These are phyloP conservation scores for Centropristis striata DNA, from an alignment of 2,113 vertebrate genomes.

Conservation along the genomic window DNA sequence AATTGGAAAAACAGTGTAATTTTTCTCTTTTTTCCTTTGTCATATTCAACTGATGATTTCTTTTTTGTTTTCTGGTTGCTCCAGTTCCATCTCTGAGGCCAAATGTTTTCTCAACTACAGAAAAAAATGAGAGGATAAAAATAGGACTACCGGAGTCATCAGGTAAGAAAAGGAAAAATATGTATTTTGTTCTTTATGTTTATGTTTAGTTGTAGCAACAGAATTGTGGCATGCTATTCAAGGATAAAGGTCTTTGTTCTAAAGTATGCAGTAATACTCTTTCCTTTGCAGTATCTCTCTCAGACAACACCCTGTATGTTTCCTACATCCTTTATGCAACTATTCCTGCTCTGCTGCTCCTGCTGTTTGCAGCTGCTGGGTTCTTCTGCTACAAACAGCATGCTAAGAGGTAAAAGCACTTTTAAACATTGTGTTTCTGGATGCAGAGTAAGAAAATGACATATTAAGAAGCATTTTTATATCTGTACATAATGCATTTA, in stretches of 20 bases:
- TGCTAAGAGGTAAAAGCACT: conserved; percentile 68
- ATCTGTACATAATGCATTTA: neutral
- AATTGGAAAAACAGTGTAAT: neutral
- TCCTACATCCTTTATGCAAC: conserved; percentile 89
- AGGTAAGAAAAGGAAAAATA: conserved; percentile 75
- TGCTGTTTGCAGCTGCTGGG: conserved; percentile 83
- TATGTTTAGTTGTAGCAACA: neutral
- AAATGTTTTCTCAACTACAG: conserved; percentile 75
- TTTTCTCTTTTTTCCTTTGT: neutral
- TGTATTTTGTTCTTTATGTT: neutral
- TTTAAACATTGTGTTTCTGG: neutral
- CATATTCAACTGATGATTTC: neutral
- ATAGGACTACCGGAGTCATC: conserved; percentile 83
- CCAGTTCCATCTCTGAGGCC: conserved; percentile 74
- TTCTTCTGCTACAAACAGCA: conserved; percentile 88
- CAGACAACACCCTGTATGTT: conserved; percentile 82
- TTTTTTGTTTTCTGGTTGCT: conserved; percentile 60
- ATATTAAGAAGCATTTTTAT: neutral
- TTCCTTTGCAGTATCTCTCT: conserved; percentile 75
- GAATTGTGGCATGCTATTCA: neutral
- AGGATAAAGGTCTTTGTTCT: neutral
- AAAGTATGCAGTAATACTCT: neutral
- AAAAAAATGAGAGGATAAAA: conserved; percentile 75
- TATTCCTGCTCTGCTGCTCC: conserved; percentile 87
- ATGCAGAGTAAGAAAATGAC: neutral